These are phyloP conservation scores for Hippocampus guttulatus DNA, from an alignment of 2,113 vertebrate species.

Conservation along the genomic window DNA sequence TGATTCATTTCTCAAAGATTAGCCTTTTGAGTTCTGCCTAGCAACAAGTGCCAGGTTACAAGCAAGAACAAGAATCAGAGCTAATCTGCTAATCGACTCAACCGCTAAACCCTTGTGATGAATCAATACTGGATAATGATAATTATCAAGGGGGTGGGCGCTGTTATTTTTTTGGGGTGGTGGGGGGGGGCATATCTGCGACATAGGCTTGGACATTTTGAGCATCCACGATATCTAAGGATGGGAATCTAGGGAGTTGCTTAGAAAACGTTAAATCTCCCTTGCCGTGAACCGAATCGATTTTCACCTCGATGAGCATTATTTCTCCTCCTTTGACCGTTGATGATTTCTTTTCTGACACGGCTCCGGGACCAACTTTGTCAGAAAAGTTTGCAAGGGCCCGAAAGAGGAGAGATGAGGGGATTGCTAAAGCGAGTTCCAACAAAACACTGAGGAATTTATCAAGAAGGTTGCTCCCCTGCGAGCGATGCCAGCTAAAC, in stretches of 20 bases:
- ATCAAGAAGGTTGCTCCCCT: constrained; percentile 17
- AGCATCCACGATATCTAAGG: too few relatives aligned
- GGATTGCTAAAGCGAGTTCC: constrained; percentile 3
- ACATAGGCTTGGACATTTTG: too few relatives aligned
- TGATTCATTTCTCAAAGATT: too few relatives aligned
- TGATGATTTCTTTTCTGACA: constrained; percentile 34
- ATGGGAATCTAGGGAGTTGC: too few relatives aligned
- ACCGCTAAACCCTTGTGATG: not conserved
- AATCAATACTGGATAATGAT: not conserved
- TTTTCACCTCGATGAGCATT: not conserved
- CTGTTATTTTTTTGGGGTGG: too few relatives aligned
- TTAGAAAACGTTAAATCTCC: too few relatives aligned
- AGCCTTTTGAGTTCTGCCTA: not conserved
- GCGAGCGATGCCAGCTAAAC: constrained; percentile 13
- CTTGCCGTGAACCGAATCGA: too few relatives aligned
- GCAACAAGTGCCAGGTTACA: not conserved
- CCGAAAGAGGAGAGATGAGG: not conserved
- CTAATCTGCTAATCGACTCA: too few relatives aligned
- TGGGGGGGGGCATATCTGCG: too few relatives aligned
- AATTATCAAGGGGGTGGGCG: not conserved
- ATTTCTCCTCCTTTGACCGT: constrained; percentile 24
- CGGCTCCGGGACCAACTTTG: constrained; percentile 43
- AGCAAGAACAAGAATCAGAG: too few relatives aligned
- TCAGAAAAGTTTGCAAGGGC: constrained; percentile 34
- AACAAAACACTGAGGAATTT: constrained; percentile 11